phyloP scores from a whole-genome alignment of 2,797 vertebrate genomes.

The Chrosomus eos region DNA sequence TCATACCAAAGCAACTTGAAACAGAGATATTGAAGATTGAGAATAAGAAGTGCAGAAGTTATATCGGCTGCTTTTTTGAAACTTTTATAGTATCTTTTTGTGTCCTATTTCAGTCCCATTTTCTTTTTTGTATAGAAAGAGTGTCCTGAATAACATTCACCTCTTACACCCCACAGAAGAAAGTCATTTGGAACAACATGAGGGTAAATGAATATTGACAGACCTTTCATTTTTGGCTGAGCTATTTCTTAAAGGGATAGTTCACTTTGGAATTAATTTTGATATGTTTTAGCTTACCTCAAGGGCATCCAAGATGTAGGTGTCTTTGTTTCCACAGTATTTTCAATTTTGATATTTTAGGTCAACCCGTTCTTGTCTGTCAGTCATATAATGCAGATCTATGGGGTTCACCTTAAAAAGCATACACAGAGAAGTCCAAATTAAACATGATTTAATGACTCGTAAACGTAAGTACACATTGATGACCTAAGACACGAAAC shows the following conservation, averaged over 20 bases:
- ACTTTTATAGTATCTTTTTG: not conserved
- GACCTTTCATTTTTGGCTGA: not conserved
- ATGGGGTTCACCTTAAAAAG: no score
- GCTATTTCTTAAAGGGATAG: conserved; percentile 4
- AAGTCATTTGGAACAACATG: not conserved
- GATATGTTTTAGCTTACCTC: no score
- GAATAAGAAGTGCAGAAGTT: not conserved
- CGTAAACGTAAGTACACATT: no score
- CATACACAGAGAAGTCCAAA: no score
- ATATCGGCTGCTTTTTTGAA: not conserved
- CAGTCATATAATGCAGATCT: no score
- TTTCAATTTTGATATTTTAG: no score
- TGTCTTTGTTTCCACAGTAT: no score
- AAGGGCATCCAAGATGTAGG: no score
- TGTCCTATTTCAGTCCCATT: not conserved
- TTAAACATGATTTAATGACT: no score
- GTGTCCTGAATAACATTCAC: not conserved
- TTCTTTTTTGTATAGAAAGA: not conserved
- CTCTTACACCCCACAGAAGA: not conserved
- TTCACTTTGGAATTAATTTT: no score
- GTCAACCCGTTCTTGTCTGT: no score
- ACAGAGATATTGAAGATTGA: not conserved
- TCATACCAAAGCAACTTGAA: not conserved
- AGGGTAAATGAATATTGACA: not conserved
- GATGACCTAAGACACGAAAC: no score